Base-by-base conservation (phyloP, 2,888 invertebrate species). In the Tetropium fuscum region DNA sequence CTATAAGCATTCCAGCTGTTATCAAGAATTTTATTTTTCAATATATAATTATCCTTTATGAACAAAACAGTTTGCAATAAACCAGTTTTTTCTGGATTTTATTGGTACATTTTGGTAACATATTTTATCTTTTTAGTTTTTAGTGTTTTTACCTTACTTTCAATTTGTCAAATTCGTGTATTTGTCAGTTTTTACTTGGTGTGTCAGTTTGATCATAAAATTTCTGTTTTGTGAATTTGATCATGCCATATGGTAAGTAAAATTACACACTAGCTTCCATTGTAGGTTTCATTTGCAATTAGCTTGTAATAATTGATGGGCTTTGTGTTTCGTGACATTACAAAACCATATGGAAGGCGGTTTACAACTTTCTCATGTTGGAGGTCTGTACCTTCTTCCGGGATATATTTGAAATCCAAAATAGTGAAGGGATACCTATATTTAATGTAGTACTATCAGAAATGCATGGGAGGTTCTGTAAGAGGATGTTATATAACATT, bases 61-160 rank as follows among this genome's bases (percentile, higher is more conserved):
- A 47, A 3, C 19, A n/a, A 43, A 41, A 32, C 19, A 54, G 45
- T 58, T 48, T 41, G 38, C 49, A 43, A 59, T 49, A 38, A 59
- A 59, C 59, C 49, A 54, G 59, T 59, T 59, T 27, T 49, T 49
- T 40, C 59, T 44, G 59, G 59, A 25, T 59, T 54, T 8, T 54
- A 19, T 43, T 58, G 27, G 48, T 48, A 32, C 19, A 25, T 51
- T 40, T 38, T 40, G n/a, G 47, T 53, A 34, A 7, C n/a, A 51
- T 16, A 27, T 30, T 53, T 25, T 40, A 15, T n/a, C n/a, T 16
- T 51, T 30, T 53, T 25, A 27, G n/a, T n/a, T n/a, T 16, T 51
- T 7, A 1, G 19, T 2, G 41, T 47, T 16, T 30, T n/a, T 40
- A 48, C 18, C 11, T 15, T 16, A 5, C 16, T 16, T 51, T 51